Conservation (phyloP, 2,113 vertebrate genomes). For the Bolborhynchus lineola region DNA sequence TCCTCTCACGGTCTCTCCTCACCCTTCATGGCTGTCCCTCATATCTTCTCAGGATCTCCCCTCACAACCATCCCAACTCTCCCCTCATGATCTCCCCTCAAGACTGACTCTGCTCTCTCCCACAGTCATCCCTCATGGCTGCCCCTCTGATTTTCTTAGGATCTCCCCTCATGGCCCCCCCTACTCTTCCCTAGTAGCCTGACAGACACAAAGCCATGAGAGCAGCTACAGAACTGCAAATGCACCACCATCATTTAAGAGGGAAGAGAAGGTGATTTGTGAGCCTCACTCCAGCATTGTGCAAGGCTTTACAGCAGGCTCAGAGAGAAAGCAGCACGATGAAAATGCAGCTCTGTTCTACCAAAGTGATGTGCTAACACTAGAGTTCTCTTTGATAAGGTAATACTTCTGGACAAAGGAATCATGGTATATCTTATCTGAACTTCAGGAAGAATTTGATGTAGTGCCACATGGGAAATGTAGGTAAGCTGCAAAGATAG, state of each 20-base stretch:
- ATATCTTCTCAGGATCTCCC: too few species aligned
- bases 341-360: neutral
- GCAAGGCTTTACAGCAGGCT: neutral
- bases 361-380: neutral
- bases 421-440: conserved; percentile 24
- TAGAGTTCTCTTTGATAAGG: neutral
- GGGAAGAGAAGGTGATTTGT: neutral
- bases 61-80: too few species aligned
- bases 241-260: neutral
- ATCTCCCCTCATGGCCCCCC: neutral
- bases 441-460: conserved; percentile 5
- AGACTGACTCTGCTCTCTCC: too few species aligned
- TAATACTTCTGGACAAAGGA: neutral
- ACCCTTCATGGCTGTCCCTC: neutral
- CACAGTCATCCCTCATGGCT: too few species aligned
- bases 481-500: conserved; percentile 12
- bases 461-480: conserved; percentile 30
- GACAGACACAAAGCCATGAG: neutral
- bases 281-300: neutral
- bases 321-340: neutral
- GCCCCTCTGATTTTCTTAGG: too few species aligned
- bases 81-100: too few species aligned
- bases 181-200: neutral
- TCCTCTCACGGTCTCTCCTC: too few species aligned
- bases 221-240: neutral